Evolutionary conservation across 1,140 invertebrate species (phyloP).

Genomic region (Glossosoma conforme): DNA sequence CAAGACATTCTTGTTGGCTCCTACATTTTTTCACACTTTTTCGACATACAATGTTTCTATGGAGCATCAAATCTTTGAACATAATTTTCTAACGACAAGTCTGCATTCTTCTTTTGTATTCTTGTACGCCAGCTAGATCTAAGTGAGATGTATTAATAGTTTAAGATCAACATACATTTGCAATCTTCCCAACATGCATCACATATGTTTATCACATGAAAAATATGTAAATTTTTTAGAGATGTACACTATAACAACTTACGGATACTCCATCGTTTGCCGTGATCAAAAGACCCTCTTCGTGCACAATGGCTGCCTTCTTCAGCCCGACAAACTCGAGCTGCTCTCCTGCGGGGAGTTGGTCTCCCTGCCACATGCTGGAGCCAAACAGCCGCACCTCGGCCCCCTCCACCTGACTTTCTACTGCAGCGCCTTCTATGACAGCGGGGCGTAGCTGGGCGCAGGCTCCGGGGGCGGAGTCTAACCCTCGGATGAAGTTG

Average conservation of each 20-base stretch:
- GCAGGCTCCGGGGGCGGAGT: slow-evolving; percentile 89
- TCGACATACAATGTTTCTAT: too few relatives aligned
- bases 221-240: not conserved
- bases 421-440: slow-evolving; percentile 28
- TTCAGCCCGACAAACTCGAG: slow-evolving; percentile 60
- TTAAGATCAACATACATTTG: too few relatives aligned
- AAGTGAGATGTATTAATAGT: too few relatives aligned
- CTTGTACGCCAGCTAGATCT: too few relatives aligned
- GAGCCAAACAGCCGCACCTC: slow-evolving; percentile 78
- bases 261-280: slow-evolving; percentile 73
- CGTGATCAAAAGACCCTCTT: slow-evolving; percentile 73
- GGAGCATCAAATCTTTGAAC: too few relatives aligned
- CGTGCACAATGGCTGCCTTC: slow-evolving; percentile 66
- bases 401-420: slow-evolving; percentile 1
- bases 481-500: slow-evolving; percentile 91
- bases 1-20: too few relatives aligned
- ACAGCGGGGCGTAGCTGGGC: slow-evolving; percentile 56
- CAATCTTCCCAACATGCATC: too few relatives aligned
- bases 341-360: slow-evolving; percentile 54
- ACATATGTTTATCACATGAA: too few relatives aligned
- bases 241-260: slow-evolving; percentile 33
- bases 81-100: too few relatives aligned
- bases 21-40: too few relatives aligned
- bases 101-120: too few relatives aligned
- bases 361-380: slow-evolving; percentile 60